Conservation (phyloP, 2,797 vertebrate species). For the Synanceia verrucosa region DNA sequence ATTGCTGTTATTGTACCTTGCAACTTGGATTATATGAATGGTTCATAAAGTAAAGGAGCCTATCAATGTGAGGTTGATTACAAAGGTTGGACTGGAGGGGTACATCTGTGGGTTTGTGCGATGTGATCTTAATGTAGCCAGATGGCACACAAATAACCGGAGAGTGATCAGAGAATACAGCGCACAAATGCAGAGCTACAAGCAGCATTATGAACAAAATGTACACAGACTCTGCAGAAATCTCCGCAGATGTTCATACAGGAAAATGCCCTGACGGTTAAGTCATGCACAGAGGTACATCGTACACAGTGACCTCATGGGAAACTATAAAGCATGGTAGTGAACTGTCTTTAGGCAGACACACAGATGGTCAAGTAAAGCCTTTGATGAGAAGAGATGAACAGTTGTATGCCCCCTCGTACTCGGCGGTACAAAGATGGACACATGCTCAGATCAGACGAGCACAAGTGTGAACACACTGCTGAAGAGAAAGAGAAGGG, state of each 20-base stretch:
- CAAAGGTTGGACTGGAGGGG: conserved; percentile 48
- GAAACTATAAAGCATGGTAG: conserved; percentile 23
- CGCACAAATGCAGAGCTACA: conserved; percentile 1
- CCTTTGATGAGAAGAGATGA: conserved; percentile 51
- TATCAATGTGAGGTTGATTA: conserved; percentile 47
- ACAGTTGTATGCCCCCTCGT: conserved; percentile 57
- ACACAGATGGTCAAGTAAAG: conserved; percentile 58
- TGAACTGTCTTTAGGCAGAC: conserved; percentile 40
- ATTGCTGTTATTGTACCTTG: background rate
- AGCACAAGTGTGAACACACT: background rate
- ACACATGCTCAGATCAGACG: conserved; percentile 57
- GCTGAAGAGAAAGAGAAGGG: background rate
- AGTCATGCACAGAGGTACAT: background rate
- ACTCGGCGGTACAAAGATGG: conserved; percentile 45
- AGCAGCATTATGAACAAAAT: conserved; percentile 8
- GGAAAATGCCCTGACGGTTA: background rate
- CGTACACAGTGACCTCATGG: conserved; percentile 3
- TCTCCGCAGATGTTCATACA: conserved; percentile 1
- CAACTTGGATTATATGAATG: background rate
- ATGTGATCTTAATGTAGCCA: conserved; percentile 65
- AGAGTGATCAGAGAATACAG: conserved; percentile 21
- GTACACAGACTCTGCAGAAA: background rate
- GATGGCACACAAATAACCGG: conserved; percentile 55
- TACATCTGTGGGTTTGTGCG: conserved; percentile 36
- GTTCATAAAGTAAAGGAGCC: background rate